These are phyloP conservation scores for Troides oblongomaculatus DNA, from an alignment of 2,888 invertebrate genomes.

Conservation along the genomic window DNA sequence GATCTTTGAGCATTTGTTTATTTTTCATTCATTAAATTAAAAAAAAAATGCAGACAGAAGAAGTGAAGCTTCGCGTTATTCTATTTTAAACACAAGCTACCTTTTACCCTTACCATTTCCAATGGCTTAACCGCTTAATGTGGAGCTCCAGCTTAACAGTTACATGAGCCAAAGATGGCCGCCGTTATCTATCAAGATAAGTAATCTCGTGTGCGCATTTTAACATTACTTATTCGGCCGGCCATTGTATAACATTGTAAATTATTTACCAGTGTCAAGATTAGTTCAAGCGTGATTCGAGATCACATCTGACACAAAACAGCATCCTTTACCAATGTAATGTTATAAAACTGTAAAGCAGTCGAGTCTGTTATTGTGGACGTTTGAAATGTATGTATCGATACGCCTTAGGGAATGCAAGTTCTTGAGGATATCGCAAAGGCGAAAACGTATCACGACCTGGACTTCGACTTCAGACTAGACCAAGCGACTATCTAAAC, in stretches of 20 bases:
- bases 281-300: background rate
- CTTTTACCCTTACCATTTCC: too few relatives aligned
- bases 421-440: too few relatives aligned
- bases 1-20: too few relatives aligned
- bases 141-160: slow-evolving; percentile 41
- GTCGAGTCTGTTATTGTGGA: too few relatives aligned
- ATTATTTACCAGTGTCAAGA: slow-evolving; percentile 15
- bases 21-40: too few relatives aligned
- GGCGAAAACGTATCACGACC: too few relatives aligned
- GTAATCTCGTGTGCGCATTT: slow-evolving; percentile 34
- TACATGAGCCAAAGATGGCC: slow-evolving; percentile 38
- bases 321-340: background rate
- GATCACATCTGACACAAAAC: background rate
- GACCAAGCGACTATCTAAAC: too few relatives aligned
- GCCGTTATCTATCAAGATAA: slow-evolving; percentile 39
- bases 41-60: too few relatives aligned
- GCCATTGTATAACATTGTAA: slow-evolving; percentile 17
- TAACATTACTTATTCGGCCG: slow-evolving; percentile 27
- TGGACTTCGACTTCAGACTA: too few relatives aligned
- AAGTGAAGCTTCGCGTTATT: slow-evolving; percentile 15
- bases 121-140: slow-evolving; percentile 36
- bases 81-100: slow-evolving; percentile 27
- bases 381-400: too few relatives aligned
- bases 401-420: too few relatives aligned
- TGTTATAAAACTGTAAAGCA: too few relatives aligned